Evolutionary conservation across 2,888 invertebrate species (phyloP).

Genomic region (Dendrolimus pini): DNA sequence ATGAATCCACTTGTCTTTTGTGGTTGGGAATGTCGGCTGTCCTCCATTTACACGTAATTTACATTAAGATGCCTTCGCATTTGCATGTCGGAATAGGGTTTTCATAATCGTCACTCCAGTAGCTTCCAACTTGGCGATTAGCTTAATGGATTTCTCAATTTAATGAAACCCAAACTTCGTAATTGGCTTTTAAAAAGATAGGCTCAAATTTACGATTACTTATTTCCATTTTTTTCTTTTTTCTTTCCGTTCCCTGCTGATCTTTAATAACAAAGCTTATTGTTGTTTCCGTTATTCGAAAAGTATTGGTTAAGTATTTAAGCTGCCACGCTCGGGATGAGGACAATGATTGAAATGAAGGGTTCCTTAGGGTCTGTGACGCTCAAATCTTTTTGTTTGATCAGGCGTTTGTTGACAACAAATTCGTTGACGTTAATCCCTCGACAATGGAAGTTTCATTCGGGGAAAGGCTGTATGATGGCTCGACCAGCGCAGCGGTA

Average conservation of each 20-base stretch:
- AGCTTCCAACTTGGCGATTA: slow-evolving; percentile 62
- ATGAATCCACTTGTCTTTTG: slow-evolving; percentile 45
- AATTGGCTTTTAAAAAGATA: slow-evolving; percentile 65
- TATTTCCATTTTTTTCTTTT: slow-evolving; percentile 29
- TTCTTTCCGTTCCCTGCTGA: slow-evolving; percentile 19
- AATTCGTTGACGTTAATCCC: slow-evolving; percentile 74
- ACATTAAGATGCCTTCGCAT: slow-evolving; percentile 62
- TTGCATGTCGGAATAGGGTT: slow-evolving; percentile 65
- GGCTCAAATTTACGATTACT: slow-evolving; percentile 45
- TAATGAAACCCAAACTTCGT: slow-evolving; percentile 61
- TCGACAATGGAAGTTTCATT: slow-evolving; percentile 67
- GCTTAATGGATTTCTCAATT: slow-evolving; percentile 69
- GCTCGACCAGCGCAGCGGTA: slow-evolving; percentile 45
- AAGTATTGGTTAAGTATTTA: slow-evolving; percentile 43
- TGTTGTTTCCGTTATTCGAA: slow-evolving; percentile 32
- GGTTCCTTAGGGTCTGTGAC: slow-evolving; percentile 46
- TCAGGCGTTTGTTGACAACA: slow-evolving; percentile 72
- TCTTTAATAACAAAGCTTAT: slow-evolving; percentile 22
- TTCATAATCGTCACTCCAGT: slow-evolving; percentile 66
- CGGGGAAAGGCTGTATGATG: slow-evolving; percentile 42
- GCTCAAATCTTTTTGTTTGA: slow-evolving; percentile 68
- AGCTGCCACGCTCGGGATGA: slow-evolving; percentile 40
- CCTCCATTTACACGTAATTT: slow-evolving; percentile 64
- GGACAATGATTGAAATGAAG: slow-evolving; percentile 50
- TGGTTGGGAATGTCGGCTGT: slow-evolving; percentile 46